phyloP scores from a whole-genome alignment of 2,888 invertebrate genomes.

The Eupithecia exiguata region DNA sequence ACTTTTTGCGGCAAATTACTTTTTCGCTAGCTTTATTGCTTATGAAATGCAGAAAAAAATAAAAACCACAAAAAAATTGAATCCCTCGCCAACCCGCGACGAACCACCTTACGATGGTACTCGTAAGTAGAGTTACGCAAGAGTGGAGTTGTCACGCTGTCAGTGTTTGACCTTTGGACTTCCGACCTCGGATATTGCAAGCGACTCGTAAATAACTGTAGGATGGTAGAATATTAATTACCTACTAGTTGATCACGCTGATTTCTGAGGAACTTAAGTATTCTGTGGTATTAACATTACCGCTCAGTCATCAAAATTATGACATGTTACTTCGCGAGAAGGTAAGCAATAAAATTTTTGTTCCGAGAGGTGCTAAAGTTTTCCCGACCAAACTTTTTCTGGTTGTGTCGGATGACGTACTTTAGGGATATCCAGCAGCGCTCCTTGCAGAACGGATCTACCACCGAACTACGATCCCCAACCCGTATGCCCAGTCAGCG shows the following conservation, averaged over 20 bases:
- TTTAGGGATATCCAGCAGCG: not conserved
- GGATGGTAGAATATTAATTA: not conserved
- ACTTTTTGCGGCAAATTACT: too few species aligned
- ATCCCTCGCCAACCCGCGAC: too few species aligned
- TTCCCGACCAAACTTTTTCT: not conserved
- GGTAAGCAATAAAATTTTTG: not conserved
- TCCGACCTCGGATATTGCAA: conserved; percentile 6
- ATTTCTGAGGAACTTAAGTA: not conserved
- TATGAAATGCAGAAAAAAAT: too few species aligned
- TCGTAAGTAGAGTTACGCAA: not conserved
- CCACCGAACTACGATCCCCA: not conserved
- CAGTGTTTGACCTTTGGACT: not conserved
- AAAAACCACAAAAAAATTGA: too few species aligned
- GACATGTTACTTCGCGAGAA: not conserved
- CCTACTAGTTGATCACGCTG: not conserved
- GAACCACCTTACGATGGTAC: too few species aligned
- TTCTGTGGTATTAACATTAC: not conserved
- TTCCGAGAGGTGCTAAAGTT: not conserved
- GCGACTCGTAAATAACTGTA: not conserved
- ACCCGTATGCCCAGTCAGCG: not conserved
- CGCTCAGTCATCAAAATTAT: not conserved
- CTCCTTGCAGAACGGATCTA: not conserved
- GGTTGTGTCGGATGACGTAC: not conserved
- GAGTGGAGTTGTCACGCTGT: not conserved
- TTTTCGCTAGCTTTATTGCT: too few species aligned